A percentile compares a stretch with the other conserved stretches of the same genome.
These are phyloP conservation scores for Ceratitis capitata DNA, from an alignment of 1,140 invertebrate genomes.

Conservation along the genomic window DNA sequence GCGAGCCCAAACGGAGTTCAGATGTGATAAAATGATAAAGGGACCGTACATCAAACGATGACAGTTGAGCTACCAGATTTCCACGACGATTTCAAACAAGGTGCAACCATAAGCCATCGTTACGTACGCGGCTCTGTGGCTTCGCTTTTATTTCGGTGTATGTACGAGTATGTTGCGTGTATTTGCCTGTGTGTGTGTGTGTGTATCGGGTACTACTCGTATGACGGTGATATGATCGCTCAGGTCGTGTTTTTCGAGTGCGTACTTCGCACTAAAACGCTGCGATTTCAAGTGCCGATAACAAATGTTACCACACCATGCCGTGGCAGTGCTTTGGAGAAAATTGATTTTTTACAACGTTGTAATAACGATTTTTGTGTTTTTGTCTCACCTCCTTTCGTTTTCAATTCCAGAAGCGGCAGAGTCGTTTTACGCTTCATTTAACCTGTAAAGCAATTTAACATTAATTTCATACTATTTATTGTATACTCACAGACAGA, in stretches of 20 bases:
- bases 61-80: slow-evolving; percentile 64
- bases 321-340: slow-evolving; percentile 62
- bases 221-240: slow-evolving; percentile 15
- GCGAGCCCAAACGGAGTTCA: slow-evolving; percentile 42
- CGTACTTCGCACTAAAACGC: slow-evolving; percentile 41
- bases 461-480: slow-evolving; percentile 18
- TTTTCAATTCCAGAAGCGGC: slow-evolving; percentile 57
- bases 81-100: slow-evolving; percentile 27
- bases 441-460: slow-evolving; percentile 46
- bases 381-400: slow-evolving; percentile 8
- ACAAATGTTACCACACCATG: slow-evolving; percentile 48
- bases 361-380: slow-evolving; percentile 45
- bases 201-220: too few species aligned
- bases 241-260: slow-evolving; percentile 28
- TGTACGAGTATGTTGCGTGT: background rate
- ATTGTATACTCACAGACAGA: background rate
- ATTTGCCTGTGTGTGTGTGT: background rate
- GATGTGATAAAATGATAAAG: slow-evolving; percentile 64
- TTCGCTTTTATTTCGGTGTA: background rate
- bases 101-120: slow-evolving; percentile 43
- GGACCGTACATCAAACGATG: slow-evolving; percentile 64
- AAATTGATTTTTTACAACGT: slow-evolving; percentile 57
- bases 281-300: slow-evolving; percentile 58
- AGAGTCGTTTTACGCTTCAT: slow-evolving; percentile 63
- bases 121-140: slow-evolving; percentile 43